Percentiles rank a stretch among this genome's conserved stretches.
Evolutionary conservation across 2,888 invertebrate genomes (phyloP).

Genomic region (Adineta ricciae): DNA sequence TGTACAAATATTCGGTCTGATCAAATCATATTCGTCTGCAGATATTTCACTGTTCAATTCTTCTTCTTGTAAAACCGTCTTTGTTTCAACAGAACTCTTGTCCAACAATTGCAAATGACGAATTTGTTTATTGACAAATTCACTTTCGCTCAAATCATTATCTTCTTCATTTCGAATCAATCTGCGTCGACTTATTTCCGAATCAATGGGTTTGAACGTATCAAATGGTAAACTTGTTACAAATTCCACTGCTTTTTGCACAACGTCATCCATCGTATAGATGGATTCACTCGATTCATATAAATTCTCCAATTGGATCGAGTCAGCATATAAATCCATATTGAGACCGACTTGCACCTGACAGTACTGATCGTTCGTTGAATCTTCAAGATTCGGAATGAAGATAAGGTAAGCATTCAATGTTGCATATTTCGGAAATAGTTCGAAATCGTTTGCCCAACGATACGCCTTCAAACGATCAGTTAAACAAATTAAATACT

Average conservation of each 20-base stretch:
- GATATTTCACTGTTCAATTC: neutral
- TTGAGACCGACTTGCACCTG: neutral
- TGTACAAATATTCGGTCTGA: neutral
- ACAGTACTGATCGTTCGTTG: neutral
- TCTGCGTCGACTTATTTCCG: neutral
- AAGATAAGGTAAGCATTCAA: neutral
- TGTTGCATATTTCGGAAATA: neutral
- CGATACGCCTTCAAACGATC: neutral
- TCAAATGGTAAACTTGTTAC: neutral
- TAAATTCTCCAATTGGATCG: neutral
- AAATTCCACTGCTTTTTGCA: neutral
- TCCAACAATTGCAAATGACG: neutral
- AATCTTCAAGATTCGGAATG: neutral
- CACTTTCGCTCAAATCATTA: neutral
- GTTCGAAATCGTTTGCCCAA: neutral
- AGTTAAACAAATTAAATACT: conserved; percentile 1
- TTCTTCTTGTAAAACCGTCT: neutral
- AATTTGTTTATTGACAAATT: conserved; percentile 9
- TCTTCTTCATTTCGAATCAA: neutral
- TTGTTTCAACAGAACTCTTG: neutral
- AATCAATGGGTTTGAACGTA: neutral
- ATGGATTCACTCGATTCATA: neutral
- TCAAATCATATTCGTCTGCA: neutral
- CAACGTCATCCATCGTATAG: neutral
- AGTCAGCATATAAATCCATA: neutral